These are phyloP conservation scores for Schrankia costaestrigalis DNA, from an alignment of 2,888 invertebrate genomes.

Conservation along the genomic window DNA sequence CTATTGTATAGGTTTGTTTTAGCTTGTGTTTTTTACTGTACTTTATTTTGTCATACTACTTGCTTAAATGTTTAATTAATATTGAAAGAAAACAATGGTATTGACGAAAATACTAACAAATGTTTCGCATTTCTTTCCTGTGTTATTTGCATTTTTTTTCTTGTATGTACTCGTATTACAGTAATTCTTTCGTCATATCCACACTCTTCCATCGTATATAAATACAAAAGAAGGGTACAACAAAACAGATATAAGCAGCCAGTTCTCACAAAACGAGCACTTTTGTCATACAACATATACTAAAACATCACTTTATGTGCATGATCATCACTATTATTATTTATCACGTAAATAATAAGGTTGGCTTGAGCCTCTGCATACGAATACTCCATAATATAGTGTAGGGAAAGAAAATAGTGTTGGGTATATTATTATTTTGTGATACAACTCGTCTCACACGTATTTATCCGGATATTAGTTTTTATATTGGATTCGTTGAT, in stretches of 20 bases:
- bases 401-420: constrained; percentile 26
- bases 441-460: constrained; percentile 8
- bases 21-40: no score
- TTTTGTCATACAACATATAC: constrained; percentile 45
- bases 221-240: constrained; percentile 22
- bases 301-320: constrained; percentile 54
- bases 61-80: no score
- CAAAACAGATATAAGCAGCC: constrained; percentile 35
- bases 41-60: no score
- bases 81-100: no score
- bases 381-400: constrained; percentile 45
- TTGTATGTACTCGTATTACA: no score
- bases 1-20: no score
- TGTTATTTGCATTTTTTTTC: no score
- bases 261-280: constrained; percentile 44
- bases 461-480: constrained; percentile 26
- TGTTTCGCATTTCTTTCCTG: no score
- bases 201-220: constrained; percentile 16
- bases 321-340: constrained; percentile 51
- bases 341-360: constrained; percentile 51
- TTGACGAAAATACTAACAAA: no score
- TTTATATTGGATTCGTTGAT: constrained; percentile 27
- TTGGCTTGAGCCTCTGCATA: constrained; percentile 38
- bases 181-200: no score
- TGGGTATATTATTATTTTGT: constrained; percentile 14